Evolutionary conservation across 2,797 vertebrate species (phyloP), one percentile per base, ranked within the genome.

Genomic region (Labroides dimidiatus): DNA sequence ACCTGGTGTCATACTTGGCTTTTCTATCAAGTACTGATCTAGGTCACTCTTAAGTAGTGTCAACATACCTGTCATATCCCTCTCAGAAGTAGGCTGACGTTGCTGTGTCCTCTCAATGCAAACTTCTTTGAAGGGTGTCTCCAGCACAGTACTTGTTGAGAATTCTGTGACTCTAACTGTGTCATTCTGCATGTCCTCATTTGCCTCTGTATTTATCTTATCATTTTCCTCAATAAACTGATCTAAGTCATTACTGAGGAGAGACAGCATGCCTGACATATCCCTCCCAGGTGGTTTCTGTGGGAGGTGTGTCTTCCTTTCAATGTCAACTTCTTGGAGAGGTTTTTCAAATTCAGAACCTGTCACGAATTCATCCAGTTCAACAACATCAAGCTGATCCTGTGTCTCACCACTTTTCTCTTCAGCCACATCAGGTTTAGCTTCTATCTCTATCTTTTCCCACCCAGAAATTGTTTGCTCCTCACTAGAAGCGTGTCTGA

Each of bases 11-110:
- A n/a, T 33, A 11, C 39, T 30, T 37, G 78, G 63, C 13, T 33
- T 66, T 66, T 88, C 15, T 16, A 66, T 44, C 0, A 87, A 9
- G 63, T 69, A 43, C 5, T 82, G 58, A 27, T 84, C 75, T 9
- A 89, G 69, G 47, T 87, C 85, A 68, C 2, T 49, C 47, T 39
- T 84, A 7, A 89, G 82, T 11, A 77, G 47, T 51, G 84, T 69
- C 20, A 80, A n/a, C 82, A 89, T 86, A 3, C 82, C 79, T 45
- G 82, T 55, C 52, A 85, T 63, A 10, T 86, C 44, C 24, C 51
- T 81, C 9, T 69, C 71, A 36, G 11, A n/a, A 41, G 10, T 11
- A 64, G 61, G 21, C 27, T 57, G 36, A 42, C 59, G 50, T 11
- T 68, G 33, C 1, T 67, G 44, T 47, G 36, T 13, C 1, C 58